Base-by-base conservation (phyloP, 1,140 invertebrate genomes). In the Panagrolaimus sp. region DNA sequence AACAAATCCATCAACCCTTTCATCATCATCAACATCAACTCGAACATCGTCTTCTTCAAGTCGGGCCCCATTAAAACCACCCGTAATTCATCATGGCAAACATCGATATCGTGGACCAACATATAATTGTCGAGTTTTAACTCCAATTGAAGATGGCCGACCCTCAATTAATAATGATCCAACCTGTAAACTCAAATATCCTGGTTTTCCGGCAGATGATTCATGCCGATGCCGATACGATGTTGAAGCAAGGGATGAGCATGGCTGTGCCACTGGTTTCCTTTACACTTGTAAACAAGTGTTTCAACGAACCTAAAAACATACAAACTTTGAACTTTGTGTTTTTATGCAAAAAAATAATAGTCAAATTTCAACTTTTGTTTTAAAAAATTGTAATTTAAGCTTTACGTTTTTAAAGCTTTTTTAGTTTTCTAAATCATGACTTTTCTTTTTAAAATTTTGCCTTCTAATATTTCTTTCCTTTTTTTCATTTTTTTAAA, bases 231-330 rank as follows among this genome's bases (percentile, higher is more conserved):
- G 78, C 63, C 75, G 69, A 14, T 81, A 77, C 63, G 76, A 81
- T 63, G 78, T 80, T n/a, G 67, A 62, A 10, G 79, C 71, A 43
- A 26, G 78, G 43, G 78, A 79, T 58, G 76, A 81, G 28, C 65
- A 79, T 44, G 79, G 79, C 7, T 79, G 78, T 67, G 78, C 78
- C 14, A 75, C 67, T 21, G 78, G 78, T 17, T 79, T 79, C 69
- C 52, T 78, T 32, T 79, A 80, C 68, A 81, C 76, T 8, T 79
- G 78, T 38, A 46, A 48, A 69, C 12, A 63, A 45, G 65, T 24
- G n/a, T n/a, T n/a, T 38, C 2, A 2, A 2, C 32, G 32, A 38
- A 38, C 2, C 7, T 38, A 38, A 38, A 4, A 38, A 38, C 7
- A n/a, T n/a, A n/a, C n/a, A 38, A 38, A 38, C 32, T 38, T 38